Conservation (phyloP, 2,797 vertebrate genomes). For the Mormyrops attenuatus region DNA sequence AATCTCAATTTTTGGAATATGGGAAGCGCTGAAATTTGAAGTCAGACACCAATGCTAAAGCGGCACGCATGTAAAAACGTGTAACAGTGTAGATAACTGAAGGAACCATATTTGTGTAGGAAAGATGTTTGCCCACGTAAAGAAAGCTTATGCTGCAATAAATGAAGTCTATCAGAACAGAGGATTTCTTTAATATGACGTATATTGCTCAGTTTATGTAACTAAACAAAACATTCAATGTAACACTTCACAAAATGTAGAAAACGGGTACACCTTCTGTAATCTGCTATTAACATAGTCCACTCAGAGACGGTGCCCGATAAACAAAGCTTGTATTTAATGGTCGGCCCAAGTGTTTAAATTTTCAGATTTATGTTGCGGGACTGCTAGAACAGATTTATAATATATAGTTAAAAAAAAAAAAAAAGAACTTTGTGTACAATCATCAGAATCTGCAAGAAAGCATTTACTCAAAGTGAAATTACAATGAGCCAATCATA, state of each 20-base stretch:
- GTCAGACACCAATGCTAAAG: not conserved
- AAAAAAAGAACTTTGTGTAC: not conserved
- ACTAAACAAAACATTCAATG: slow-evolving; percentile 8
- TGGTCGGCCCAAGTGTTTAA: slow-evolving; percentile 4
- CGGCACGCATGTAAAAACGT: not conserved
- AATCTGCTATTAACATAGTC: not conserved
- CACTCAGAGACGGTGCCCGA: not conserved
- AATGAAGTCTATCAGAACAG: slow-evolving; percentile 19
- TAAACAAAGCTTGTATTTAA: slow-evolving; percentile 1
- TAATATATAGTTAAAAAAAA: not conserved
- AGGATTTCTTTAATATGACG: slow-evolving; percentile 31
- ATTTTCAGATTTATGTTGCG: not conserved
- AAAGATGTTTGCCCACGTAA: not conserved
- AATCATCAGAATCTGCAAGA: slow-evolving; percentile 10
- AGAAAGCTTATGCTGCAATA: not conserved
- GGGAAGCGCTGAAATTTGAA: not conserved
- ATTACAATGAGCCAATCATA: not conserved
- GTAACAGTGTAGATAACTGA: not conserved
- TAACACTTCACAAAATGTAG: slow-evolving; percentile 20
- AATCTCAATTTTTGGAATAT: not conserved
- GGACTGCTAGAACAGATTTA: not conserved
- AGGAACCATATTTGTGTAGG: not conserved
- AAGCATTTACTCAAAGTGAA: slow-evolving; percentile 14
- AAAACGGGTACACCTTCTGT: slow-evolving; percentile 16
- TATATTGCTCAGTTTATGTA: slow-evolving; percentile 9